Conservation (phyloP, 1,140 invertebrate genomes). For the Drosophila mayri region DNA sequence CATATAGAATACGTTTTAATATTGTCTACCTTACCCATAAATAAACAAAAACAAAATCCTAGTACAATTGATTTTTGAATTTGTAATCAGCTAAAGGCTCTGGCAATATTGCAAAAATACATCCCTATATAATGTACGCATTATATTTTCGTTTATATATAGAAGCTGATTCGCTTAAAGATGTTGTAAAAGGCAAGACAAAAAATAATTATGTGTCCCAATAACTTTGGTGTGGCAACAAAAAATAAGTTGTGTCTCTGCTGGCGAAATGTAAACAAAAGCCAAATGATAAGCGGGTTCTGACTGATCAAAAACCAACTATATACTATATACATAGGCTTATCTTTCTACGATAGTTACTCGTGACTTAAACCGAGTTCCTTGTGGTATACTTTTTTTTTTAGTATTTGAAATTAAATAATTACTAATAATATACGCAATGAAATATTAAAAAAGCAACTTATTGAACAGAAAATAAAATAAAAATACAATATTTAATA, state of each 20-base stretch:
- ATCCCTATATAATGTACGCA: constrained; percentile 2
- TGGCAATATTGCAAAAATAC: constrained; percentile 42
- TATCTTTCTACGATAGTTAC: constrained; percentile 3
- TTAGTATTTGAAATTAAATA: too few relatives aligned
- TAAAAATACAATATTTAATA: too few relatives aligned
- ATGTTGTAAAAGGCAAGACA: constrained; percentile 62
- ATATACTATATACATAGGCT: constrained; percentile 1
- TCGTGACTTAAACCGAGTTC: background rate
- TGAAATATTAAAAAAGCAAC: too few relatives aligned
- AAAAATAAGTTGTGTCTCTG: constrained; percentile 55
- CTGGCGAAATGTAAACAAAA: constrained; percentile 48
- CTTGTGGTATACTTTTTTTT: background rate
- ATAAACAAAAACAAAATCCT: constrained; percentile 44
- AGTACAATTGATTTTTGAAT: constrained; percentile 68
- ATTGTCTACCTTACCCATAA: constrained; percentile 39
- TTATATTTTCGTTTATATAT: constrained; percentile 19
- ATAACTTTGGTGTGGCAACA: constrained; percentile 69
- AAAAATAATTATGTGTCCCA: constrained; percentile 45
- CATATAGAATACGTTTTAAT: constrained; percentile 1
- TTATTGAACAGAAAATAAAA: too few relatives aligned
- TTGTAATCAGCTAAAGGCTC: constrained; percentile 47
- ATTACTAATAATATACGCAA: too few relatives aligned
- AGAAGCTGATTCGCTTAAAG: constrained; percentile 52
- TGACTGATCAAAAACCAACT: constrained; percentile 40
- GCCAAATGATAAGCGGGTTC: constrained; percentile 36